These are phyloP conservation scores for Drosophila burlai DNA, from an alignment of 1,140 invertebrate genomes.

Conservation along the genomic window DNA sequence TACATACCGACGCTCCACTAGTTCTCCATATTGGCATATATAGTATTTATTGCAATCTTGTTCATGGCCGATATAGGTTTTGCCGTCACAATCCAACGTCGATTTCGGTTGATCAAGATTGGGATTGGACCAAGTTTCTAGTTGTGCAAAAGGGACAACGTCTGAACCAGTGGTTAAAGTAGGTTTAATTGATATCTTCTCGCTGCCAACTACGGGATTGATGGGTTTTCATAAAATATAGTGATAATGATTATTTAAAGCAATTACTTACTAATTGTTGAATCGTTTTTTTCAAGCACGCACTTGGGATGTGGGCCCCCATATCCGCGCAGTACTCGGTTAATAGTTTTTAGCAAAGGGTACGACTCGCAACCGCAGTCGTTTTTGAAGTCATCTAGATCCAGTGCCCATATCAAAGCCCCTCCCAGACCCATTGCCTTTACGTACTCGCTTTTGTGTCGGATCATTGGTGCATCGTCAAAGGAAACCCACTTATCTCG, in stretches of 20 bases:
- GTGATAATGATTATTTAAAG: neutral
- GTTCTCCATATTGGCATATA: slow-evolving; percentile 90
- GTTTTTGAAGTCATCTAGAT: slow-evolving; percentile 90
- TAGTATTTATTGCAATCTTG: slow-evolving; percentile 92
- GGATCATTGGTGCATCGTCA: slow-evolving; percentile 91
- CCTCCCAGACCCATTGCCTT: slow-evolving; percentile 92
- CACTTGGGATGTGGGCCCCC: slow-evolving; percentile 81
- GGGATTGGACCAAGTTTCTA: slow-evolving; percentile 13
- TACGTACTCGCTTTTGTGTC: slow-evolving; percentile 90
- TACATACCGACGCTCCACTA: slow-evolving; percentile 86
- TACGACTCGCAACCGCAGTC: slow-evolving; percentile 92
- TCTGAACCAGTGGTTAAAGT: slow-evolving; percentile 41
- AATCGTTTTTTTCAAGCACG: slow-evolving; percentile 62
- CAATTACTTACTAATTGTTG: slow-evolving; percentile 67
- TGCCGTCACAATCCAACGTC: slow-evolving; percentile 87
- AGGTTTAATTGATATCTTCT: slow-evolving; percentile 39
- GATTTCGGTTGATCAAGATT: slow-evolving; percentile 47
- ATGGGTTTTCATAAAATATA: neutral
- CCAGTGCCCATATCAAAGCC: slow-evolving; percentile 95
- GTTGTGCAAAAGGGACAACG: neutral
- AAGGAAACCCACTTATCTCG: slow-evolving; percentile 94
- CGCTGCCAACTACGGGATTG: slow-evolving; percentile 39
- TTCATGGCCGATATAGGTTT: slow-evolving; percentile 88
- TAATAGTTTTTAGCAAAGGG: slow-evolving; percentile 92
- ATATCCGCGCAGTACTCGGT: slow-evolving; percentile 90